Evolutionary conservation across 2,888 invertebrate genomes (phyloP).

Genomic region (Netelia inedita): DNA sequence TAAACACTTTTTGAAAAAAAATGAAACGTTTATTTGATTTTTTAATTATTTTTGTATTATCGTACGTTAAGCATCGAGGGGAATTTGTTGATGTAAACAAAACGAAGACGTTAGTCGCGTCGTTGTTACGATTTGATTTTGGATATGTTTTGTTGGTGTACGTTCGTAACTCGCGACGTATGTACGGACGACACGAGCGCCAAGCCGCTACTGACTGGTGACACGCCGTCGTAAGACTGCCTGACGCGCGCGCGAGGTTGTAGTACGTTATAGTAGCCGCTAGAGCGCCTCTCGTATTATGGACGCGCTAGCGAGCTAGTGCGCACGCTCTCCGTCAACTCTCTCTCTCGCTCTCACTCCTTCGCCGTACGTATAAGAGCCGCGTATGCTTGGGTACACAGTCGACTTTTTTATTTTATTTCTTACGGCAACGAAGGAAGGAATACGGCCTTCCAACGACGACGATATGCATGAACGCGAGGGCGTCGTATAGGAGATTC

Average conservation of each 20-base stretch:
- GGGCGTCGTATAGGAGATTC: constrained; percentile 68
- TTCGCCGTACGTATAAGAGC: constrained; percentile 65
- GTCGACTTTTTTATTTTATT: neutral
- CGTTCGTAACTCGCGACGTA: neutral
- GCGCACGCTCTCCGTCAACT: constrained; percentile 50
- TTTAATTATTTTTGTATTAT: too few relatives aligned
- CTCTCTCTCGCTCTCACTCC: constrained; percentile 15
- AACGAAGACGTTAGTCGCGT: neutral
- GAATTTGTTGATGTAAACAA: constrained; percentile 12
- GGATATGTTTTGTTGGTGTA: neutral
- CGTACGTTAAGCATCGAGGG: neutral
- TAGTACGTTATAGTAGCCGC: constrained; percentile 50
- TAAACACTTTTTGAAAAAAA: neutral
- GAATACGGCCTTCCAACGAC: constrained; percentile 80
- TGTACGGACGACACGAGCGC: constrained; percentile 75
- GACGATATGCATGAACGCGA: constrained; percentile 69
- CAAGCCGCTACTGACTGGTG: constrained; percentile 76
- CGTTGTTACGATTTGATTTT: neutral
- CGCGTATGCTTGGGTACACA: constrained; percentile 40
- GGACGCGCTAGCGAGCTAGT: constrained; percentile 48
- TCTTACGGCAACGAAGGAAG: constrained; percentile 73
- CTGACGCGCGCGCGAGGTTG: constrained; percentile 30
- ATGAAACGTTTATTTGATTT: too few relatives aligned
- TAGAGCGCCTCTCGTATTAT: constrained; percentile 52
- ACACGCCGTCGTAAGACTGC: constrained; percentile 33